Evolutionary conservation across 2,113 vertebrate species (phyloP).

Genomic region (Alces alces): DNA sequence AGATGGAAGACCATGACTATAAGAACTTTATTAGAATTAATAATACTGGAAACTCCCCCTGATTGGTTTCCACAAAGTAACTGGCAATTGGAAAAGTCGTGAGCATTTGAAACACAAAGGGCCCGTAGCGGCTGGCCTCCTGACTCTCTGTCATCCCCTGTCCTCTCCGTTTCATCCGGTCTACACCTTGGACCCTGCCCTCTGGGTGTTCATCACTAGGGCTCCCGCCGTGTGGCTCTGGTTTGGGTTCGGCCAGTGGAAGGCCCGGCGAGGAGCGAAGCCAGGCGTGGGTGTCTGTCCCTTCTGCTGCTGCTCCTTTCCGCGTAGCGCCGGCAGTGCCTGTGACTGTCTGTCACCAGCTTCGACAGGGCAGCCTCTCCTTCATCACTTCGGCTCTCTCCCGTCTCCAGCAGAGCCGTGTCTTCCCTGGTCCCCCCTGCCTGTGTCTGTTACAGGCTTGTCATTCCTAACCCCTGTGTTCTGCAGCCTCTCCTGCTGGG

Average conservation of each 20-base stretch:
- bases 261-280: not conserved
- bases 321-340: not conserved
- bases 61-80: not conserved
- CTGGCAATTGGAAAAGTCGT: not conserved
- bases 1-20: too few species aligned
- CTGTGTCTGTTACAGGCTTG: not conserved
- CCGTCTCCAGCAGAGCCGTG: not conserved
- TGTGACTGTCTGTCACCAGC: fast-evolving
- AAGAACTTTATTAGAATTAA: not conserved
- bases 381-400: fast-evolving
- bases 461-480: not conserved
- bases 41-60: not conserved
- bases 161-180: not conserved
- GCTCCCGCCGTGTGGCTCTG: not conserved
- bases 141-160: not conserved
- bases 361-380: not conserved
- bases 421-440: not conserved
- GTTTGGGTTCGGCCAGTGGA: not conserved
- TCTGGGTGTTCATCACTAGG: not conserved
- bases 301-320: not conserved
- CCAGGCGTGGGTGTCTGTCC: not conserved
- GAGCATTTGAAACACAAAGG: not conserved
- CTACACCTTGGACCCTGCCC: not conserved
- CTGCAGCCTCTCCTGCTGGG: not conserved
- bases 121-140: too few species aligned